Base-by-base conservation (phyloP, 1,140 invertebrate species). In the Sinella curviseta region DNA sequence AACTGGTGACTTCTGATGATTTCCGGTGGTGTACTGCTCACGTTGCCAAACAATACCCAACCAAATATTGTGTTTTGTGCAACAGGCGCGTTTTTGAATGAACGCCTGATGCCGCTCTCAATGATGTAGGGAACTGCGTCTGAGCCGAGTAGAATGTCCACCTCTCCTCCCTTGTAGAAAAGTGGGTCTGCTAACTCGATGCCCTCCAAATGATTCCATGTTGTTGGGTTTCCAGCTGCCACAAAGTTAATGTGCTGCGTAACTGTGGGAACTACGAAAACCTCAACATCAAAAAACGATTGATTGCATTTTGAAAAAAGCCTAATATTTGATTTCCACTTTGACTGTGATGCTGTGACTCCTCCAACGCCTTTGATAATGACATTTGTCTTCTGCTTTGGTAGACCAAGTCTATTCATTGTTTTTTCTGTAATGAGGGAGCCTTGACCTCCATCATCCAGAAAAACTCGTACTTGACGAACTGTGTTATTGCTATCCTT, bases 51-150 rank as follows among this genome's bases (percentile, higher is more conserved):
- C 3, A 60, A 4, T 17, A 60, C 57, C 57, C 57, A 60, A 4
- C 57, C 57, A 60, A 60, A 60, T 3, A 60, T 60, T 16, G 57
- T 17, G 24, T 60, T 60, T n/a, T 60, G 57, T 60, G 57, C 57
- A 14, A 60, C 57, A n/a, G 57, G 57, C 24, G 57, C 8, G 14
- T n/a, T 12, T 26, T 26, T 60, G 24, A n/a, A 8, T 60, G 12
- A 8, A n/a, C 3, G 12, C 24, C 24, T 12, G 12, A 12, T 60
- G 8, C 57, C 57, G 3, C 24, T n/a, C 24, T 26, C 4, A 12
- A 60, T 60, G 57, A 60, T 60, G 57, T 17, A 60, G 24, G 57
- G 57, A 26, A 60, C 57, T 8, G 24, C 57, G 24, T 60, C 57
- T 17, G 57, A 8, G 8, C 57, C 57, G 3, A 60, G 4, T 12